phyloP scores from a whole-genome alignment of 2,113 vertebrate genomes.

The Petroica traversi region DNA sequence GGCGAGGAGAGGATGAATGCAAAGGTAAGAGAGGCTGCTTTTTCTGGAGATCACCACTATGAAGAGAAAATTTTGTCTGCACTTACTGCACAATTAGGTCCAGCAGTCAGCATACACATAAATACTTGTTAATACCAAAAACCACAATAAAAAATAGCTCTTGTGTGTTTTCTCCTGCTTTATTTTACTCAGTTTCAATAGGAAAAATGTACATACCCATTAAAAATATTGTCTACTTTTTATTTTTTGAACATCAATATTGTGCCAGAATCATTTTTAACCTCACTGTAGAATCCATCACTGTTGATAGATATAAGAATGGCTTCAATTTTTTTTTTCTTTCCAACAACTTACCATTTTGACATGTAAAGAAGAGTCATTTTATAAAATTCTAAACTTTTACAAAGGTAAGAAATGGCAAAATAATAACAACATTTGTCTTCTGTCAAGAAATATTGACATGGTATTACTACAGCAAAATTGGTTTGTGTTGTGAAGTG shows the following conservation, averaged over 20 bases:
- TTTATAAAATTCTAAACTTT: slow-evolving; percentile 81
- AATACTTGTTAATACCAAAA: neutral
- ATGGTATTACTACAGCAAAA: slow-evolving; percentile 88
- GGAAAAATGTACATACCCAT: slow-evolving; percentile 44
- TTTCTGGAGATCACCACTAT: neutral
- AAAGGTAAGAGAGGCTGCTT: neutral
- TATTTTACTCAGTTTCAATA: neutral
- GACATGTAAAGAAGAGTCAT: slow-evolving; percentile 80
- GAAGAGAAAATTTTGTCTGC: neutral
- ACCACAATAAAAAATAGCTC: neutral
- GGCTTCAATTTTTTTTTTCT: slow-evolving; percentile 19
- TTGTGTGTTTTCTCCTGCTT: neutral
- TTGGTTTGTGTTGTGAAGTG: slow-evolving; percentile 94
- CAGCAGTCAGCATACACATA: neutral
- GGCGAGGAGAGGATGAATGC: neutral
- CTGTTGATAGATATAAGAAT: slow-evolving; percentile 53
- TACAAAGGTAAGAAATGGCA: slow-evolving; percentile 87
- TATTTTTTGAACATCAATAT: slow-evolving; percentile 46
- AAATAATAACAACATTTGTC: slow-evolving; percentile 98
- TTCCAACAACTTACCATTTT: slow-evolving; percentile 69
- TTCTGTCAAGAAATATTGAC: slow-evolving; percentile 93
- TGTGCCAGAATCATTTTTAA: slow-evolving; percentile 56
- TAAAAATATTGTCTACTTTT: slow-evolving; percentile 44
- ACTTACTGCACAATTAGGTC: neutral
- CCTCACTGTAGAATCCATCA: slow-evolving; percentile 59